Evolutionary conservation across 2,797 vertebrate species (phyloP), one percentile per base, ranked within the genome.

Genomic region (Acanthurus tractus): DNA sequence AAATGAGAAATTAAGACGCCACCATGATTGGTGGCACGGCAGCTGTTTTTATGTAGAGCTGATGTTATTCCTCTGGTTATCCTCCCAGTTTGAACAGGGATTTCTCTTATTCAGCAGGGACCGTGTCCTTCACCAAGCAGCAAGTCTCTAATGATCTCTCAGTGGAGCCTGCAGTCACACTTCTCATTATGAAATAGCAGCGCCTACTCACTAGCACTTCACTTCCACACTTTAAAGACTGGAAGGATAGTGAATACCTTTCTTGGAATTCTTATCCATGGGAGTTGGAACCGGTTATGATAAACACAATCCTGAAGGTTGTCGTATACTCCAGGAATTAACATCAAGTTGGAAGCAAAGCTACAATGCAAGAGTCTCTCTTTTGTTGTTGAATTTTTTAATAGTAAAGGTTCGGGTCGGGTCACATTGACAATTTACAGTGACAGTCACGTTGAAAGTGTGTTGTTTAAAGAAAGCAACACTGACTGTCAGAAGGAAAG

Each of bases 101-200:
- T 82, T 90, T 79, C 62, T 89, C 78, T 86, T 89, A 79, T 91
- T 90, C 91, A 87, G 83, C 69, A 76, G 91, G 87, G 88, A 93
- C 69, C 15, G 2, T 85, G 81, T 83, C 85, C 88, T 81, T 86
- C 66, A 73, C 67, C 78, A 29, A 79, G 86, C 81, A 81, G 61
- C 76, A 56, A 82, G 81, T 82, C 88, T 89, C 70, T 93, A 93
- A 93, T 94, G 92, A 93, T 93, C 80, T 92, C 93, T 92, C 91
- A 73, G 78, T 78, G 88, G 89, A 93, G 61, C 63, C 48, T 10
- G 62, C 66, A 89, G 83, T 87, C 81, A 83, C 73, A 82, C 78
- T 85, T 86, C 79, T 88, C 88, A 85, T 88, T 86, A 83, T 86
- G 76, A 84, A 82, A 83, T 12, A 69, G 57, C 70, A 56, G 63